Evolutionary conservation across 2,797 vertebrate genomes (phyloP).

Genomic region (Ctenosaura bakeri): DNA sequence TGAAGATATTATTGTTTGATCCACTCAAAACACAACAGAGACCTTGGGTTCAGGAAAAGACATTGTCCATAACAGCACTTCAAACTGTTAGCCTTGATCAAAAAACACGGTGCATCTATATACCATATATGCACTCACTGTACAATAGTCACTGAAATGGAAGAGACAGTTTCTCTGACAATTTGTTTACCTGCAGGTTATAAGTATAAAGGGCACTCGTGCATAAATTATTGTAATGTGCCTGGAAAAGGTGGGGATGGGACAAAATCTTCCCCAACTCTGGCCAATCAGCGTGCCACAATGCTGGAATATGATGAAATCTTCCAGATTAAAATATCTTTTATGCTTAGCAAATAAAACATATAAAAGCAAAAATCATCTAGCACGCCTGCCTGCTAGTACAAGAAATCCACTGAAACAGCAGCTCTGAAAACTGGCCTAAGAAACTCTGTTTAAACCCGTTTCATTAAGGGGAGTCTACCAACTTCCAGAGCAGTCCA

Average conservation of each 20-base stretch:
- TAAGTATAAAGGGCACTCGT: slow-evolving; percentile 23
- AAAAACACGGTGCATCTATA: fast-evolving
- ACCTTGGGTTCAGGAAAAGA: slow-evolving; percentile 16
- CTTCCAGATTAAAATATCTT: not conserved
- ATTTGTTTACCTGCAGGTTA: not conserved
- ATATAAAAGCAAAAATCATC: not conserved
- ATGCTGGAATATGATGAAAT: not conserved
- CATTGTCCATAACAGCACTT: slow-evolving; percentile 25
- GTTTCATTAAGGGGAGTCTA: too few relatives aligned
- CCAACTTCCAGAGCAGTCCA: too few relatives aligned
- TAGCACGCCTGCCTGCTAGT: not conserved
- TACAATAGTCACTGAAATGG: slow-evolving; percentile 3
- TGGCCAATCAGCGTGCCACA: not conserved
- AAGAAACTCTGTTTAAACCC: not conserved
- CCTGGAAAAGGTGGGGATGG: not conserved
- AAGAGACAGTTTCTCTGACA: not conserved
- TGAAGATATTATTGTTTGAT: slow-evolving; percentile 22
- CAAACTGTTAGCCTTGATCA: slow-evolving; percentile 29
- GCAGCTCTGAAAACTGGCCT: not conserved
- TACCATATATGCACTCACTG: not conserved
- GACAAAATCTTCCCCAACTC: slow-evolving; percentile 1
- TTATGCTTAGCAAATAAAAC: not conserved
- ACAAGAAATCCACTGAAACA: not conserved
- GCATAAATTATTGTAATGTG: not conserved
- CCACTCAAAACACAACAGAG: slow-evolving; percentile 1